Base-by-base conservation (phyloP, 2,113 vertebrate species). In the Echinops telfairi region DNA sequence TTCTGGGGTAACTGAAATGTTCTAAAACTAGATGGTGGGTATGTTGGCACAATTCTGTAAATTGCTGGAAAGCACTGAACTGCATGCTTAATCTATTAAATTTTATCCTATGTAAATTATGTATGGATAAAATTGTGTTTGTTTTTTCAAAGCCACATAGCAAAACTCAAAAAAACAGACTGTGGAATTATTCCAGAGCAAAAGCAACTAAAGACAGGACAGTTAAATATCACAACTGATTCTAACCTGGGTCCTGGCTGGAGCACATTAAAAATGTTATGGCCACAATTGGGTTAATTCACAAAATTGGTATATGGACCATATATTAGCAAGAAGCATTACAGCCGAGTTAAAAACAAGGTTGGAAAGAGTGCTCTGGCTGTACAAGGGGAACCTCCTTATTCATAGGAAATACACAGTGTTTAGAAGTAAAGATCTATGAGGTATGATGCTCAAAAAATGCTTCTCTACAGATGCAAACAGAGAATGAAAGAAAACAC, bases 101-200 rank as follows among this genome's bases (percentile, higher is more conserved):
- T 86, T 73, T 86, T 73, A 75, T 76, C 71, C 75, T 27, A 76
- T 16, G 27, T 40, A 77, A 87, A 87, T 76, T 76, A 38, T 62
- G 2, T 60, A 60, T 60, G 33, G 31, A 57, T 11, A 86, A 53
- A 60, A 15, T 17, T 60, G 10, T 40, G n/a, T 71, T 85, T 53
- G 25, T 6, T 62, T 23, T 62, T 62, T 62, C 12, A 16, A 62
- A 62, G n/a, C 3, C 12, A 23, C 22, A 20, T 22, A 73, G n/a
- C 36, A 38, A 82, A 43, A 29, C 64, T 62, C 36, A 88, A 9
- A 88, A 9, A 88, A 22, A 62, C 38, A 60, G 58, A 19, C 4
- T 77, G 14, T 33, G 20, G 31, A 20, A 40, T n/a, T 43, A 9
- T 62, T 62, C 9, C 29, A 60, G 36, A 60, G 85, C 58, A 76